Percentiles rank a stretch among this genome's conserved stretches.
These are phyloP conservation scores for Phyllostomus discolor DNA, from an alignment of 2,113 vertebrate species.

Conservation along the genomic window DNA sequence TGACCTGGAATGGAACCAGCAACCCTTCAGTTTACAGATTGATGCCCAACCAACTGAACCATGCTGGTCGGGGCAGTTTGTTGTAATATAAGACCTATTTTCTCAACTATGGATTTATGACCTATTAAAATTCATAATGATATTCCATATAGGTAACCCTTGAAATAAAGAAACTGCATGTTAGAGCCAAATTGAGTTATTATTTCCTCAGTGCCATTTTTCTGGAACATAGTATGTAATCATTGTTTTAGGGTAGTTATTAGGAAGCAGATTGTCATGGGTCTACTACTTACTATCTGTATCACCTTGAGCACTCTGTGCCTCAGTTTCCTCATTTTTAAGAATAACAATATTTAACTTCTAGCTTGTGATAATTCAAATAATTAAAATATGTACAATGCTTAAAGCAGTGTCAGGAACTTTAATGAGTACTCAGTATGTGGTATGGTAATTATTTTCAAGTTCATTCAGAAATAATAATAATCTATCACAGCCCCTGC, in stretches of 20 bases:
- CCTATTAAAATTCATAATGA: neutral
- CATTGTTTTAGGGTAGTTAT: neutral
- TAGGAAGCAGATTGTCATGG: neutral
- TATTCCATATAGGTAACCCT: neutral
- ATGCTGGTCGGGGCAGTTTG: neutral
- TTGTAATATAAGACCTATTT: neutral
- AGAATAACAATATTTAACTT: neutral
- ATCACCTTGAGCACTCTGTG: neutral
- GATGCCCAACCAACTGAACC: too few relatives aligned
- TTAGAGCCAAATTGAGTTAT: neutral
- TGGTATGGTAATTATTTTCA: neutral
- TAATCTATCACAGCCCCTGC: neutral
- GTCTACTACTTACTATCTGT: neutral
- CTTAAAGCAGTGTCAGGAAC: neutral
- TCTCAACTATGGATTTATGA: constrained; percentile 8
- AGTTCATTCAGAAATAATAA: neutral
- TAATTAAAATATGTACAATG: neutral
- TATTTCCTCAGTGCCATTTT: neutral
- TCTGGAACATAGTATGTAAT: neutral
- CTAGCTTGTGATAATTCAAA: neutral
- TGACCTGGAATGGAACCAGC: too few relatives aligned
- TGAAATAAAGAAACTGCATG: constrained; percentile 2
- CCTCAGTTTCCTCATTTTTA: neutral
- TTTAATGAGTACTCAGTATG: neutral
- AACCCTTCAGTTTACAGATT: too few relatives aligned